phyloP scores from a whole-genome alignment of 2,797 vertebrate genomes.

The Aeoliscus strigatus region DNA sequence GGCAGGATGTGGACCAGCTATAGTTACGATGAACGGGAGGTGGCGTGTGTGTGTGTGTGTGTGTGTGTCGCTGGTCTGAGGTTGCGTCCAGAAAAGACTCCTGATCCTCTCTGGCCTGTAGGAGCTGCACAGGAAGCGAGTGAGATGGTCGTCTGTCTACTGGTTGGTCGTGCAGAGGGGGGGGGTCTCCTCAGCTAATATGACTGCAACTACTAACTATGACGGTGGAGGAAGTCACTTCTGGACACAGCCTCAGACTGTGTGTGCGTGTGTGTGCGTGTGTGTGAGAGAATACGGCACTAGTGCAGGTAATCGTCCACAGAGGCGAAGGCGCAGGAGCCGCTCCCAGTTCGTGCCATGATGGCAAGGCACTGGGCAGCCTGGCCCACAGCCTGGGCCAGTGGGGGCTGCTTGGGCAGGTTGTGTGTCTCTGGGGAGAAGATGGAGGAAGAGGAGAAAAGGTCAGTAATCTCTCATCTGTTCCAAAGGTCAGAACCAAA shows the following conservation, averaged over 20 bases:
- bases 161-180: slow-evolving; percentile 14
- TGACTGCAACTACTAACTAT: slow-evolving; percentile 23
- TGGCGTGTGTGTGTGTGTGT: slow-evolving; percentile 4
- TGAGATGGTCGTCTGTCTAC: slow-evolving; percentile 20
- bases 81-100: slow-evolving; percentile 21
- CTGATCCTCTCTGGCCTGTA: slow-evolving; percentile 4
- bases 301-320: slow-evolving; percentile 99
- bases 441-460: too few relatives aligned
- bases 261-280: slow-evolving; percentile 20
- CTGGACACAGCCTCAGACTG: slow-evolving; percentile 30
- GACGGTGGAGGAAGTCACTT: slow-evolving; percentile 15
- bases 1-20: slow-evolving; percentile 4
- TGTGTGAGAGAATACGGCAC: too few relatives aligned
- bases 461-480: neutral
- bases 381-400: slow-evolving; percentile 95
- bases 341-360: slow-evolving; percentile 92
- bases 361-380: slow-evolving; percentile 96
- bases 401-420: slow-evolving; percentile 95
- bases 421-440: slow-evolving; percentile 98
- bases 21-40: slow-evolving; percentile 32
- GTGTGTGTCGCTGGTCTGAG: slow-evolving; percentile 5
- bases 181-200: slow-evolving; percentile 18
- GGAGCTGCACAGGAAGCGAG: slow-evolving; percentile 35
- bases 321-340: slow-evolving; percentile 98
- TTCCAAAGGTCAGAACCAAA: too few relatives aligned